phyloP scores from a whole-genome alignment of 2,888 invertebrate species.

The Eupeodes luniger region DNA sequence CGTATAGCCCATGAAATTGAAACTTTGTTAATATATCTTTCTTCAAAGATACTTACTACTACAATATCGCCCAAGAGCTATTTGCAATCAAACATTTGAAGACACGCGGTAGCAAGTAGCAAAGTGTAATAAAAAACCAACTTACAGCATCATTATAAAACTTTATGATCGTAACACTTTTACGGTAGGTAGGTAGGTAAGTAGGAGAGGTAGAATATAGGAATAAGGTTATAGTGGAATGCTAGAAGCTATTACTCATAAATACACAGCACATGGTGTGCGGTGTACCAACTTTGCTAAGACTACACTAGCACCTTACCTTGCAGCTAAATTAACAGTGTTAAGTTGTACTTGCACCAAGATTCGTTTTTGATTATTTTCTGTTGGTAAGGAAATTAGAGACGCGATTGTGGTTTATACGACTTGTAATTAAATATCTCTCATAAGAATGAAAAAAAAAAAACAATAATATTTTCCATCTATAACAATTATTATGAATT shows the following conservation, averaged over 20 bases:
- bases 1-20: conserved; percentile 30
- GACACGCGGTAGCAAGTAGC: conserved; percentile 40
- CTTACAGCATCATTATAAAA: conserved; percentile 56
- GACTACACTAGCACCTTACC: not conserved
- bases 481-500: conserved; percentile 45
- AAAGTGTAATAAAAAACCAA: conserved; percentile 58
- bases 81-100: conserved; percentile 38
- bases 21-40: conserved; percentile 29
- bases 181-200: conserved; percentile 6
- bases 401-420: conserved; percentile 51
- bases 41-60: not conserved
- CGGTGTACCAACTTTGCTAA: not conserved
- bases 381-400: conserved; percentile 37
- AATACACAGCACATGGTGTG: not conserved
- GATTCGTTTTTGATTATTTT: conserved; percentile 7
- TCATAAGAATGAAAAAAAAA: not conserved
- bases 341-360: conserved; percentile 13
- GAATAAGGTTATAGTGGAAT: not conserved
- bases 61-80: conserved; percentile 15
- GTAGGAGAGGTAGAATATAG: too few relatives aligned
- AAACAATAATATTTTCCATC: conserved; percentile 1
- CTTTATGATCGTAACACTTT: conserved; percentile 59
- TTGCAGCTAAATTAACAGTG: conserved; percentile 14
- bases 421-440: conserved; percentile 52
- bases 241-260: conserved; percentile 49